Percentiles rank a stretch among this genome's conserved stretches.
phyloP scores from a whole-genome alignment of 2,113 vertebrate species.

The Triplophysa tibetana region DNA sequence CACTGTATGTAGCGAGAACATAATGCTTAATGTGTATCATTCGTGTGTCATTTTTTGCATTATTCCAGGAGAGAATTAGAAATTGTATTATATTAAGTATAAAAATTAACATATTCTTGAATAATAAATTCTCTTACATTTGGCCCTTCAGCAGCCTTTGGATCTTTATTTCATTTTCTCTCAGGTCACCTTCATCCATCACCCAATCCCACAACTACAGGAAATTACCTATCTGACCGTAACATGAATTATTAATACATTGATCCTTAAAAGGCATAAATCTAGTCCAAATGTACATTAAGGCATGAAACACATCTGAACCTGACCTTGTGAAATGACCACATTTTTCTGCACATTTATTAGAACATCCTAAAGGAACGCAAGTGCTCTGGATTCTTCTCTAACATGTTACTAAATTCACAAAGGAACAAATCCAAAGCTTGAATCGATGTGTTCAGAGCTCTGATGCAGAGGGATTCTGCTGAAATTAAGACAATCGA shows the following conservation, averaged over 20 bases:
- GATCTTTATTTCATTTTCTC: conserved; percentile 26
- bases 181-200: conserved; percentile 48
- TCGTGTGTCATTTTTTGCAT: too few relatives aligned
- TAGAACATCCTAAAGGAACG: too few relatives aligned
- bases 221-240: conserved; percentile 3
- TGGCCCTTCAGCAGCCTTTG: background rate
- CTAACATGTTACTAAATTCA: background rate
- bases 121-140: too few relatives aligned
- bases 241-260: conserved; percentile 45
- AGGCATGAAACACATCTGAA: conserved; percentile 23
- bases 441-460: background rate
- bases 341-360: too few relatives aligned
- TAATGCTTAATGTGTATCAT: too few relatives aligned
- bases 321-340: background rate
- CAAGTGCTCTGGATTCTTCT: too few relatives aligned
- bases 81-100: too few relatives aligned
- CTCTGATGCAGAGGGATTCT: background rate
- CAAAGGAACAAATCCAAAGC: background rate
- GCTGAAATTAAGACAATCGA: background rate
- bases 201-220: conserved; percentile 44
- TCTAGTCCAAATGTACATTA: conserved; percentile 6
- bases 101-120: too few relatives aligned
- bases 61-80: too few relatives aligned
- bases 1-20: too few relatives aligned
- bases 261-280: conserved; percentile 30